Percentiles rank a stretch among this genome's conserved stretches.
Conservation (phyloP, 2,797 vertebrate species). For the Otus scops region DNA sequence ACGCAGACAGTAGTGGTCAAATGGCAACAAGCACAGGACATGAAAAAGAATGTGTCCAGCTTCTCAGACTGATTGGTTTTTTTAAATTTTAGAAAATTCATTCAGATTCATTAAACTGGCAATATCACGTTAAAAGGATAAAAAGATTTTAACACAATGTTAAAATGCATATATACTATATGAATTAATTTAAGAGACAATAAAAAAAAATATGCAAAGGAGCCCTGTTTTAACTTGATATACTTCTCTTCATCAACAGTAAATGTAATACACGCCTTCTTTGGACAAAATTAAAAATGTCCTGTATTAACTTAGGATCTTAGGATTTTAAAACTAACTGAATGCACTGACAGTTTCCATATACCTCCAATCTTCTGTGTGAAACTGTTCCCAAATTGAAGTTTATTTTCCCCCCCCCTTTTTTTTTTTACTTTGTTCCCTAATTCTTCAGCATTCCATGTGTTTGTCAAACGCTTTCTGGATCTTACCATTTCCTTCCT, state of each 20-base stretch:
- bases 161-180: neutral
- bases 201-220: neutral
- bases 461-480: neutral
- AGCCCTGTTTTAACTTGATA: neutral
- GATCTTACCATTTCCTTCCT: neutral
- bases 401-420: neutral
- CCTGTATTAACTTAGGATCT: neutral
- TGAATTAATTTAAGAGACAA: neutral
- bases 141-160: neutral
- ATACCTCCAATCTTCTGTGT: neutral
- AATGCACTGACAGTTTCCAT: neutral
- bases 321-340: neutral
- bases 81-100: neutral
- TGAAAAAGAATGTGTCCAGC: neutral
- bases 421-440: neutral
- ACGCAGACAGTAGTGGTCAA: neutral
- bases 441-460: neutral
- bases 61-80: neutral
- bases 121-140: neutral
- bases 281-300: neutral
- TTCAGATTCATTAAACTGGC: neutral
- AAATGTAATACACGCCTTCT: neutral
- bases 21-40: neutral
- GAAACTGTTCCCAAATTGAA: neutral
- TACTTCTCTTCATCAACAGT: neutral